Conservation (phyloP, 1,140 invertebrate species). For the Orchestia grillus region DNA sequence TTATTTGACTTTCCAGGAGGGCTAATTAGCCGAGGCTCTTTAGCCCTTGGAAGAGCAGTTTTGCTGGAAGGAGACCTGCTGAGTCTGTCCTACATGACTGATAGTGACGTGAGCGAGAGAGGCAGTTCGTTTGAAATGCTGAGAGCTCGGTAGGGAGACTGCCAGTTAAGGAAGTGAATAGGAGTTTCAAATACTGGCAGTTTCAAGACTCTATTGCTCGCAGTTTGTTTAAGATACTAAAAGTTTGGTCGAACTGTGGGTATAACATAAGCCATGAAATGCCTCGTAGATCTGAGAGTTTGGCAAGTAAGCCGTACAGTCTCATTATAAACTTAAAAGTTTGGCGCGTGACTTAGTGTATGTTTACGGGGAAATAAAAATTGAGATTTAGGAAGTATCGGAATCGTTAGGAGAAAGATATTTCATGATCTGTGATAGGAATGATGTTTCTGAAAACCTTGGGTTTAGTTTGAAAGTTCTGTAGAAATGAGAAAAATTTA, state of each 20-base stretch:
- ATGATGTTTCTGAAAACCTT: too few relatives aligned
- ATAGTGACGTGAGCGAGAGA: not conserved
- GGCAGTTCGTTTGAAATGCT: not conserved
- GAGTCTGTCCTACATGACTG: not conserved
- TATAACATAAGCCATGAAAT: not conserved
- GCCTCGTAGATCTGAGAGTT: not conserved
- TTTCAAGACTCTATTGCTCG: not conserved
- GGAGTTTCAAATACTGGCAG: not conserved
- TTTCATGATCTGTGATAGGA: not conserved
- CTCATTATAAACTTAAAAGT: not conserved
- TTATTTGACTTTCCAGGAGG: not conserved
- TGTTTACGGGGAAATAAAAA: not conserved
- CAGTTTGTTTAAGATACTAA: not conserved
- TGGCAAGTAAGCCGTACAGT: not conserved
- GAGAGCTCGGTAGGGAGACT: not conserved
- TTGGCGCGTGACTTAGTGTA: not conserved
- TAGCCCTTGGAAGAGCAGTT: not conserved
- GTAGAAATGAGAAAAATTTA: too few relatives aligned
- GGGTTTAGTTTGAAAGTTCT: too few relatives aligned
- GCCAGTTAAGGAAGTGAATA: not conserved
- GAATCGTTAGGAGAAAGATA: not conserved
- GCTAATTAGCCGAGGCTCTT: slow-evolving; percentile 44
- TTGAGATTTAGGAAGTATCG: not conserved
- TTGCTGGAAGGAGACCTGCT: not conserved
- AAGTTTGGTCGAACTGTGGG: not conserved